Percentiles rank a stretch among this genome's conserved stretches.
Conservation (phyloP, 2,888 invertebrate genomes). For the Melangyna quadrimaculata region DNA sequence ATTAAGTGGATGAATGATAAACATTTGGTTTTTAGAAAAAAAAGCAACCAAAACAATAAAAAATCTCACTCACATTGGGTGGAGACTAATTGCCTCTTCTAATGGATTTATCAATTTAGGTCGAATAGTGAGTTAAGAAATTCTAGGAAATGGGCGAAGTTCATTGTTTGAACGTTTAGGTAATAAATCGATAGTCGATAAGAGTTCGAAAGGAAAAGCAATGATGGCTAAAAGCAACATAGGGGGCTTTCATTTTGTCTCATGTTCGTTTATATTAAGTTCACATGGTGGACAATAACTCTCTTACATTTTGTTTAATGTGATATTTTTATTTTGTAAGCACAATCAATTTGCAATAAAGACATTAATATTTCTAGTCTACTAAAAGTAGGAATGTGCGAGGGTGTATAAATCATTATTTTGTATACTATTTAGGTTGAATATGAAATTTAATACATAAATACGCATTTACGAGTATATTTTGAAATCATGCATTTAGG, state of each 20-base stretch:
- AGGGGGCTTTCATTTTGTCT: neutral
- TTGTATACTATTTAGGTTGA: too few relatives aligned
- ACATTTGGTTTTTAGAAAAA: neutral
- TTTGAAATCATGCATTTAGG: too few relatives aligned
- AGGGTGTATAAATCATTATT: too few relatives aligned
- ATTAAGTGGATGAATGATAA: neutral
- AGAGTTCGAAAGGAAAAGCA: constrained; percentile 1
- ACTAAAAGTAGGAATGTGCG: too few relatives aligned
- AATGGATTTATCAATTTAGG: constrained; percentile 49
- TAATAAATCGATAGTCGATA: constrained; percentile 40
- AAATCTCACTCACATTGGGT: constrained; percentile 4
- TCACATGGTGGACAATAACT: neutral
- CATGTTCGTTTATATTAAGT: neutral
- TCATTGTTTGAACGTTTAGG: constrained; percentile 5
- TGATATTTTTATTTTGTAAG: neutral
- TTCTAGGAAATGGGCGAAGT: constrained; percentile 19
- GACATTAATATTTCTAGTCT: too few relatives aligned
- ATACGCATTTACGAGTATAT: too few relatives aligned
- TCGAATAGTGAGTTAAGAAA: constrained; percentile 37
- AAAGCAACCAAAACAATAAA: neutral
- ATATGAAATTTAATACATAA: too few relatives aligned
- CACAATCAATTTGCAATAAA: neutral
- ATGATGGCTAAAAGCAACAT: neutral
- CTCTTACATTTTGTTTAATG: neutral
- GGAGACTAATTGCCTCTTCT: neutral